phyloP scores from a whole-genome alignment of 64 coral and sea anemone genomes.

The Platygyra sinensis region DNA sequence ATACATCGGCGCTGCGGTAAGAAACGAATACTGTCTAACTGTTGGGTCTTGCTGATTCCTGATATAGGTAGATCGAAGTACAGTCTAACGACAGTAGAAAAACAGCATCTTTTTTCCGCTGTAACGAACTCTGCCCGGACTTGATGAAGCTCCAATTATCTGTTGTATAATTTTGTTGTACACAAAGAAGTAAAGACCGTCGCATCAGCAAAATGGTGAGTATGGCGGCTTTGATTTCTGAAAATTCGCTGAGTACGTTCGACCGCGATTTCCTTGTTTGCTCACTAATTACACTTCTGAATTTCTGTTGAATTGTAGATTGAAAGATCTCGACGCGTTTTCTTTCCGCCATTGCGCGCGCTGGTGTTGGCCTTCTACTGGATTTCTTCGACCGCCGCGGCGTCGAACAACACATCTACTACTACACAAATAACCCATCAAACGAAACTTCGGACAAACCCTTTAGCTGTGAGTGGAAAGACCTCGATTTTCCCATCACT shows the following conservation, averaged over 20 bases:
- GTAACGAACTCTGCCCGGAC: background rate
- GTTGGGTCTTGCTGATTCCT: slow-evolving; percentile 5
- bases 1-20: background rate
- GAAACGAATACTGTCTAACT: background rate
- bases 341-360: background rate
- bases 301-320: background rate
- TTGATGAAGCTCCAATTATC: slow-evolving; percentile 7
- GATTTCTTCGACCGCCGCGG: background rate
- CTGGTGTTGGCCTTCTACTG: background rate
- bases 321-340: background rate
- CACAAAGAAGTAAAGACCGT: background rate
- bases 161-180: background rate
- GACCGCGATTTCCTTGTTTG: background rate
- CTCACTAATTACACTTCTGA: slow-evolving; percentile 1
- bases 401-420: background rate
- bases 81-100: background rate
- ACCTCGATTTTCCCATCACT: slow-evolving; percentile 73
- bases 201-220: slow-evolving; percentile 21
- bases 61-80: background rate
- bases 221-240: background rate
- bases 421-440: background rate
- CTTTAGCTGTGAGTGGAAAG: slow-evolving; percentile 82
- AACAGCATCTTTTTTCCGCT: background rate
- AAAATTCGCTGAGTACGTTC: background rate
- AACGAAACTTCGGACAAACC: slow-evolving; percentile 23